Conservation (phyloP, 1,140 invertebrate species). For the Nasonia giraulti region DNA sequence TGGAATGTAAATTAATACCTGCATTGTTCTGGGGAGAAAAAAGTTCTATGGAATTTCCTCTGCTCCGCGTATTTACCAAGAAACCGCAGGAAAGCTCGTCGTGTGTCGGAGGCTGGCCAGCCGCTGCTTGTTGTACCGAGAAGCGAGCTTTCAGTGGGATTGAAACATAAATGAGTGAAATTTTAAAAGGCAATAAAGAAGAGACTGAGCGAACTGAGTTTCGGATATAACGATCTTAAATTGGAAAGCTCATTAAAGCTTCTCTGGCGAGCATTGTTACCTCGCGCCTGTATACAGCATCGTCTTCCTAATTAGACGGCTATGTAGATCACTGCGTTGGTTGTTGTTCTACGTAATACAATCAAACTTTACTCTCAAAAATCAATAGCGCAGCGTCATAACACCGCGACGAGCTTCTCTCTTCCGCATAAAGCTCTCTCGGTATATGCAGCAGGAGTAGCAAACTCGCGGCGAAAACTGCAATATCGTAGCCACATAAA, state of each 20-base stretch:
- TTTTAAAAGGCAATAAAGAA: conserved; percentile 19
- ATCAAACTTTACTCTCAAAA: neutral
- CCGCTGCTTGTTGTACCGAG: neutral
- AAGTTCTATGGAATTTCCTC: neutral
- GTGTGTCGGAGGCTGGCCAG: neutral
- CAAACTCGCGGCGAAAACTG: neutral
- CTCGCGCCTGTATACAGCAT: no score
- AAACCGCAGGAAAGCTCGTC: neutral
- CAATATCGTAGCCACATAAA: neutral
- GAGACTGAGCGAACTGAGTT: no score
- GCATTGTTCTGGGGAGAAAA: neutral
- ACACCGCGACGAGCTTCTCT: neutral
- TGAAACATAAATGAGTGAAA: conserved; percentile 24
- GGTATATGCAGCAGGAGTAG: neutral
- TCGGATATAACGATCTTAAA: no score
- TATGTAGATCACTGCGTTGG: no score
- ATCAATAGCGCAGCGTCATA: neutral
- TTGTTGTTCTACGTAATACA: no score
- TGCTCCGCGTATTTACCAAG: neutral
- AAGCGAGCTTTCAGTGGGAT: neutral
- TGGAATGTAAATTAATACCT: neutral
- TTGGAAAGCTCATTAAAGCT: no score
- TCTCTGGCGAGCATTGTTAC: no score
- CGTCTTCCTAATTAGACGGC: no score
- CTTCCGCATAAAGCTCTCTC: neutral